Conservation (phyloP, 2,797 vertebrate genomes). For the Mustela erminea region DNA sequence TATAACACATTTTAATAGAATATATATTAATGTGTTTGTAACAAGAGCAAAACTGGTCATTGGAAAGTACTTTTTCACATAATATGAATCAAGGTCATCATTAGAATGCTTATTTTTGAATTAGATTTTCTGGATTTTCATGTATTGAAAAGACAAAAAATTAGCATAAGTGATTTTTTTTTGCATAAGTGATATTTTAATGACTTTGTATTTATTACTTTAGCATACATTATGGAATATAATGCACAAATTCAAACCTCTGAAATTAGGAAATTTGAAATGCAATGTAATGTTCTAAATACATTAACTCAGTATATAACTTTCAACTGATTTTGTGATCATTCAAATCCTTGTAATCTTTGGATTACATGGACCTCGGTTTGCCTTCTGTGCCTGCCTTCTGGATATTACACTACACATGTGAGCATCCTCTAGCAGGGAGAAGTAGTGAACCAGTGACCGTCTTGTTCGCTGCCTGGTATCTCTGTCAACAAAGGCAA, state of each 20-base stretch:
- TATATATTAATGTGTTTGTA: not conserved
- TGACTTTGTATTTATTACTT: not conserved
- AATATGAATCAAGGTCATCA: not conserved
- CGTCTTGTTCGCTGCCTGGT: not conserved
- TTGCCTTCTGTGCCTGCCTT: not conserved
- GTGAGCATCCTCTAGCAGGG: not conserved
- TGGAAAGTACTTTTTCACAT: slow-evolving; percentile 52
- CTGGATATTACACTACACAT: not conserved
- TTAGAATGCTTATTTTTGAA: slow-evolving; percentile 44
- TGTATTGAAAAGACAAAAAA: slow-evolving; percentile 14
- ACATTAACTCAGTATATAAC: not conserved
- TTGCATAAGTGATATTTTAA: slow-evolving; percentile 42
- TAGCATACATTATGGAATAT: not conserved
- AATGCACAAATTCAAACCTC: not conserved
- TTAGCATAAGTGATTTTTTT: not conserved
- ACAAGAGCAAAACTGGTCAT: slow-evolving; percentile 18
- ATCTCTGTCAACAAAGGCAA: not conserved
- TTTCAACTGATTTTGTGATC: not conserved
- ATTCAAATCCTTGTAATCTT: not conserved
- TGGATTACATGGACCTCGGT: not conserved
- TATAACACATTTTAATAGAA: not conserved
- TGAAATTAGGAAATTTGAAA: slow-evolving; percentile 54
- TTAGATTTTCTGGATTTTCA: slow-evolving; percentile 43
- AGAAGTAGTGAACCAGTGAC: not conserved
- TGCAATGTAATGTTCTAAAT: slow-evolving; percentile 12